Percentiles rank a stretch among this genome's conserved stretches.
These are phyloP conservation scores for Acronicta aceris DNA, from an alignment of 2,888 invertebrate genomes.

Conservation along the genomic window DNA sequence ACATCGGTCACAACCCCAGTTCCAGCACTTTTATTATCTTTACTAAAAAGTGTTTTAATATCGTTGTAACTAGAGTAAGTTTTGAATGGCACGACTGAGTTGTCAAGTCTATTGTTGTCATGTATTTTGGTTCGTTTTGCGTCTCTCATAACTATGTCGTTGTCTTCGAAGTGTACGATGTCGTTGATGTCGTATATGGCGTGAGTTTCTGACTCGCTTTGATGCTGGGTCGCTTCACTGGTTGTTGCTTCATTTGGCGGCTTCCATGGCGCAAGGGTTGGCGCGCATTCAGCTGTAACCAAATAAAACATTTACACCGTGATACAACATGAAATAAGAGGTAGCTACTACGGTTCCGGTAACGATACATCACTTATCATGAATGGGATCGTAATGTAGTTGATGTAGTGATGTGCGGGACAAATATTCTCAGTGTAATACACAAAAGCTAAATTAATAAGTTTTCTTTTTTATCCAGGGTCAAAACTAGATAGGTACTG, in stretches of 20 bases:
- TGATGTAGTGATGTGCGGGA: too few relatives aligned
- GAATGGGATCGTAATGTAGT: too few relatives aligned
- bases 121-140: conserved; percentile 64
- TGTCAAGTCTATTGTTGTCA: conserved; percentile 80
- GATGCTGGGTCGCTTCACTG: conserved; percentile 65
- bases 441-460: background rate
- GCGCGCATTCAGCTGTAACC: conserved; percentile 84
- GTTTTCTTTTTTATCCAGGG: too few relatives aligned
- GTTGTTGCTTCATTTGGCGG: conserved; percentile 75
- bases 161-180: conserved; percentile 85
- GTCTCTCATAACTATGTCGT: conserved; percentile 85
- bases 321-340: too few relatives aligned
- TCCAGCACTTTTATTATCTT: conserved; percentile 40
- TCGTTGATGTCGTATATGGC: conserved; percentile 82
- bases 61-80: conserved; percentile 54
- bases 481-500: too few relatives aligned
- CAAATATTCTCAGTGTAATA: background rate
- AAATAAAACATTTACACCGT: conserved; percentile 6
- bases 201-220: conserved; percentile 64
- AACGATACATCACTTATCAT: too few relatives aligned
- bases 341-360: too few relatives aligned
- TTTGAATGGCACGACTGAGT: conserved; percentile 72
- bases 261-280: conserved; percentile 82
- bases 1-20: conserved; percentile 41
- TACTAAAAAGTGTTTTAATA: conserved; percentile 34